These are phyloP conservation scores for Dasyornis broadbenti DNA, from an alignment of 2,113 vertebrate species.

Conservation along the genomic window DNA sequence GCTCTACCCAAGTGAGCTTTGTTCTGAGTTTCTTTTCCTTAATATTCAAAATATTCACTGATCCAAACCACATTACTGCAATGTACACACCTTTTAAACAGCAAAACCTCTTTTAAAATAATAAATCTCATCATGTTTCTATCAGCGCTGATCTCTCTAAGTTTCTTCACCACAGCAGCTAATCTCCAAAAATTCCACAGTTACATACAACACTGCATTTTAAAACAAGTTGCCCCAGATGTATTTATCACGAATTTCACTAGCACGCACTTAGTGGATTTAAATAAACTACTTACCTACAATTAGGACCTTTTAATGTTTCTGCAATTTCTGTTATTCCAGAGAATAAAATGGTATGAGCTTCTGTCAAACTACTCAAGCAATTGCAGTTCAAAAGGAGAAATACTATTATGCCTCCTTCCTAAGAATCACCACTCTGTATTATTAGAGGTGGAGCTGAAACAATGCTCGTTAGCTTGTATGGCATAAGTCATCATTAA, in stretches of 20 bases:
- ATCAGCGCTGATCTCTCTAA: not conserved
- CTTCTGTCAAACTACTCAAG: not conserved
- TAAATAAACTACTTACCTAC: conserved; percentile 18
- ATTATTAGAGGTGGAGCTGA: conserved; percentile 24
- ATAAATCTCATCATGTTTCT: not conserved
- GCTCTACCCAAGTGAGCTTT: not conserved
- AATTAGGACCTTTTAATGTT: not conserved
- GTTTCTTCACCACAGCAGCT: not conserved
- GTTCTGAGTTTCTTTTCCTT: not conserved
- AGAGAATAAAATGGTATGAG: not conserved
- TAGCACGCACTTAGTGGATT: not conserved
- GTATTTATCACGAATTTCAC: not conserved
- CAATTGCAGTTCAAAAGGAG: not conserved
- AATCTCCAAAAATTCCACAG: not conserved
- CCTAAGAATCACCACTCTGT: not conserved
- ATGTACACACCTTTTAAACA: not conserved
- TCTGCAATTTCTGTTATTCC: not conserved
- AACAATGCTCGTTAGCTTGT: not conserved
- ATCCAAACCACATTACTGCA: not conserved
- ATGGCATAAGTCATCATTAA: not conserved
- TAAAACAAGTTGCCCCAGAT: not conserved
- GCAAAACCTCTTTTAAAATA: not conserved
- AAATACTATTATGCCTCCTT: not conserved
- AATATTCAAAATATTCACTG: not conserved
- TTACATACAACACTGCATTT: not conserved